These are phyloP conservation scores for Sardinella longiceps DNA, from an alignment of 2,797 vertebrate genomes.

Conservation along the genomic window DNA sequence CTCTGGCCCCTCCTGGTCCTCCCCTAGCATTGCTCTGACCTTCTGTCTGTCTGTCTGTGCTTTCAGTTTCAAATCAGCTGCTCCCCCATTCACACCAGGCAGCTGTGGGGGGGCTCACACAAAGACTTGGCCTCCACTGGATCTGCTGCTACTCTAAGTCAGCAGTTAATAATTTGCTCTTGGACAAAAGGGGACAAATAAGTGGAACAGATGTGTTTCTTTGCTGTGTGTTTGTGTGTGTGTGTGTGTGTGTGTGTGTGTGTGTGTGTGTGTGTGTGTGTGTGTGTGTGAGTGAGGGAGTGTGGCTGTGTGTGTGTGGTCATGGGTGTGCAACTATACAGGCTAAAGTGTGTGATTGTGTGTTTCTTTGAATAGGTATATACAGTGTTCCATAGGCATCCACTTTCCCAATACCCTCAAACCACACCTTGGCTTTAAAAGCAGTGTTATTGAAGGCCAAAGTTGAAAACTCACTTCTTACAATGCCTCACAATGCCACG, in stretches of 20 bases:
- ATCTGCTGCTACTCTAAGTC: not conserved
- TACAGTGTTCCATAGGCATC: not conserved
- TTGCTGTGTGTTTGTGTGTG: not conserved
- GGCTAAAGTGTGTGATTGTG: not conserved
- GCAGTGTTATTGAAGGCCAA: not conserved
- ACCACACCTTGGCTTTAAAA: not conserved
- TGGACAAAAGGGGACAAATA: not conserved
- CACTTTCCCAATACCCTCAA: not conserved
- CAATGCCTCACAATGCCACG: not conserved
- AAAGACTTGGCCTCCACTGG: conserved; percentile 36
- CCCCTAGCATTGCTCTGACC: conserved; percentile 27
- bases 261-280: not conserved
- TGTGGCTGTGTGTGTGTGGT: conserved; percentile 15
- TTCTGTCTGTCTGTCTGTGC: conserved; percentile 41
- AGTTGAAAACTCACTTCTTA: not conserved
- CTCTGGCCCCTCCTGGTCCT: not conserved
- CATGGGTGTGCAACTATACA: not conserved
- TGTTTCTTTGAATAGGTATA: not conserved
- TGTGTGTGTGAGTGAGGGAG: conserved; percentile 2
- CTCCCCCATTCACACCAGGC: conserved; percentile 62
- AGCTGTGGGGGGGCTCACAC: conserved; percentile 61
- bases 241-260: not conserved
- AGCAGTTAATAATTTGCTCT: not conserved
- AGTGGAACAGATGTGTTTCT: conserved; percentile 8
- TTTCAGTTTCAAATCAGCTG: conserved; percentile 70